Evolutionary conservation across 2,113 vertebrate species (phyloP), one percentile per base, ranked within the genome.

Genomic region (Potamarius usumacintae): DNA sequence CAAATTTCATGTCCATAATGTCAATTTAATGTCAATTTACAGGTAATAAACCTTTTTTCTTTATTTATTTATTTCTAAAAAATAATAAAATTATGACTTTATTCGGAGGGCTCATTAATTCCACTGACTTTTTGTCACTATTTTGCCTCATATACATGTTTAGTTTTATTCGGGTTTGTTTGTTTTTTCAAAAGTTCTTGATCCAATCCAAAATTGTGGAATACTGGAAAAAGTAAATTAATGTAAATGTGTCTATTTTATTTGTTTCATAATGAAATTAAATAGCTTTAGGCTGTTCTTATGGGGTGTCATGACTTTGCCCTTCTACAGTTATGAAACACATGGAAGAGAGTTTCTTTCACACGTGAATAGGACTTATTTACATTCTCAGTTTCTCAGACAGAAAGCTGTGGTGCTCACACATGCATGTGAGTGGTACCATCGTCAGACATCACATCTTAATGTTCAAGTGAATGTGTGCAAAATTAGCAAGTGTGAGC

Each of bases 401-500:
- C 74, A 76, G 74, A 84, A 9, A 8, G 55, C 27, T 71, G 27
- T 20, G 55, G 60, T 84, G 72, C 85, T 82, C 60, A 77, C 74
- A 86, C 87, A 82, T 90, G 81, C 84, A 77, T 27, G 67, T 78
- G 72, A 58, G 22, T 82, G 57, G 74, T 65, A 18, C 50, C 60
- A 52, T 18, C n/a, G 17, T 62, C 30, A 69, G 30, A 63, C 58
- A 88, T 86, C 25, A 69, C 82, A 88, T 65, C 50, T 77, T 71
- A 60, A 50, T 60, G 52, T 10, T 84, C 69, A 79, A 7, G 25
- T 22, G 57, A 69, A 63, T 83, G 53, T 67, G 63, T 78, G 50
- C 50, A 34, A 25, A 71, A 82, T 86, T 90, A 81, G 81, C 87
- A 90, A 86, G 87, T 86, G 86, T 88, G 60, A 86, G 53, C 69